These are phyloP conservation scores for Propithecus perrieri DNA, from an alignment of 2,797 vertebrate genomes.

Conservation along the genomic window DNA sequence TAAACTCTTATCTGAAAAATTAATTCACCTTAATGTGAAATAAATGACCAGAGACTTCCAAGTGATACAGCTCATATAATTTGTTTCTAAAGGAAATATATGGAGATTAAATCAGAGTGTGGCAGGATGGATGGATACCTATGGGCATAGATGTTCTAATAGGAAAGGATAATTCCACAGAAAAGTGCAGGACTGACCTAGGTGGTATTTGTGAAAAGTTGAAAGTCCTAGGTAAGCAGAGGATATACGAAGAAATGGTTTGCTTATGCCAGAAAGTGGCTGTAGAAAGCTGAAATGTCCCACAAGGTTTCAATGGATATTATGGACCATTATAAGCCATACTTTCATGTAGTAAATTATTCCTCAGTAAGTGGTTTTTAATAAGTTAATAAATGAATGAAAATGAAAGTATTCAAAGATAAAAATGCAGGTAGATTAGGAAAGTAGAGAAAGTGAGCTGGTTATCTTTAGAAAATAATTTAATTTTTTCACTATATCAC, in stretches of 20 bases:
- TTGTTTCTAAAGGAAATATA: constrained; percentile 29
- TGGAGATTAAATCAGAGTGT: background rate
- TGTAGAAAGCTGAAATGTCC: background rate
- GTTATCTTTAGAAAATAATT: background rate
- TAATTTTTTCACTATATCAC: background rate
- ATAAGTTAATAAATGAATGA: background rate
- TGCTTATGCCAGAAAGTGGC: background rate
- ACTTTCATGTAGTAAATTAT: background rate
- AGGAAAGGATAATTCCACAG: background rate
- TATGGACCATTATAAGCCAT: background rate
- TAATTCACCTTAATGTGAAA: constrained; percentile 68
- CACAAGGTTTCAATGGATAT: background rate
- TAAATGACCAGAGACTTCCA: constrained; percentile 60
- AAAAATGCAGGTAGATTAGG: background rate
- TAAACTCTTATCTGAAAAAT: constrained; percentile 64
- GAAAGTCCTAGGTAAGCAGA: background rate
- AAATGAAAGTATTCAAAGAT: background rate
- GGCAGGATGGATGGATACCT: background rate
- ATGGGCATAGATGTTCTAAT: background rate
- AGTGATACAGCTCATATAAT: constrained; percentile 20
- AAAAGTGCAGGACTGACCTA: background rate
- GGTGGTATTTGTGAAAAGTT: background rate
- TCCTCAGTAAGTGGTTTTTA: background rate
- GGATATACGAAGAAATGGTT: background rate
- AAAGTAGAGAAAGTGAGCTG: background rate